Conservation (phyloP, 2,888 invertebrate species). For the Cerceris rybyensis region DNA sequence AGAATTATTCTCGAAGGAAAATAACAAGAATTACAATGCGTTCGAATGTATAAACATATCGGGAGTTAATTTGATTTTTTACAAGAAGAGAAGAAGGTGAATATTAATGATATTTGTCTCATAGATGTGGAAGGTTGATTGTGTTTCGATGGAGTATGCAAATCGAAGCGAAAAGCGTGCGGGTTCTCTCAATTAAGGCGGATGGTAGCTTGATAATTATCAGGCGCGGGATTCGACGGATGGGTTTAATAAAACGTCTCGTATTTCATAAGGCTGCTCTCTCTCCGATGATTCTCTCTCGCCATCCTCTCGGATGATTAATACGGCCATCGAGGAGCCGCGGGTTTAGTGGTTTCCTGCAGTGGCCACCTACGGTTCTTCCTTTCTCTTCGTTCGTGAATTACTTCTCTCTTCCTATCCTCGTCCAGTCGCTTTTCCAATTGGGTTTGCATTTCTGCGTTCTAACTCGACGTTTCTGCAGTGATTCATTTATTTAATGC, state of each 20-base stretch:
- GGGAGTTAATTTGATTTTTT: too few relatives aligned
- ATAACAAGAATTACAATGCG: too few relatives aligned
- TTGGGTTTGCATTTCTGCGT: constrained; percentile 18
- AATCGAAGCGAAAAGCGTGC: constrained; percentile 43
- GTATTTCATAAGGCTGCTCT: constrained; percentile 67
- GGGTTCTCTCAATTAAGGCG: constrained; percentile 63
- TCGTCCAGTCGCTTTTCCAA: constrained; percentile 18
- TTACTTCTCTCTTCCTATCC: constrained; percentile 2
- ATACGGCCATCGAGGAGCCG: constrained; percentile 70
- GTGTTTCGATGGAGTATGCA: constrained; percentile 32
- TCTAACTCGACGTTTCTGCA: not conserved
- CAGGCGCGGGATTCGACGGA: constrained; percentile 62
- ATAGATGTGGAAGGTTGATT: not conserved
- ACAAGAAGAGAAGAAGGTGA: too few relatives aligned
- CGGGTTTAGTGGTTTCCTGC: constrained; percentile 72
- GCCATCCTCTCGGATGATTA: constrained; percentile 65
- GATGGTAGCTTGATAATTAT: constrained; percentile 68
- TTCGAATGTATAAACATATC: too few relatives aligned
- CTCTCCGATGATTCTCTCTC: constrained; percentile 25
- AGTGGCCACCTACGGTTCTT: constrained; percentile 64
- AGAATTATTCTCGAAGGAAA: too few relatives aligned
- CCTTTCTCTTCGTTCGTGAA: constrained; percentile 28
- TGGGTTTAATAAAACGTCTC: constrained; percentile 74
- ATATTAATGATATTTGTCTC: not conserved
- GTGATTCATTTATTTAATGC: too few relatives aligned